Evolutionary conservation across 2,888 invertebrate species (phyloP).

Genomic region (Hypercompe scribonia): DNA sequence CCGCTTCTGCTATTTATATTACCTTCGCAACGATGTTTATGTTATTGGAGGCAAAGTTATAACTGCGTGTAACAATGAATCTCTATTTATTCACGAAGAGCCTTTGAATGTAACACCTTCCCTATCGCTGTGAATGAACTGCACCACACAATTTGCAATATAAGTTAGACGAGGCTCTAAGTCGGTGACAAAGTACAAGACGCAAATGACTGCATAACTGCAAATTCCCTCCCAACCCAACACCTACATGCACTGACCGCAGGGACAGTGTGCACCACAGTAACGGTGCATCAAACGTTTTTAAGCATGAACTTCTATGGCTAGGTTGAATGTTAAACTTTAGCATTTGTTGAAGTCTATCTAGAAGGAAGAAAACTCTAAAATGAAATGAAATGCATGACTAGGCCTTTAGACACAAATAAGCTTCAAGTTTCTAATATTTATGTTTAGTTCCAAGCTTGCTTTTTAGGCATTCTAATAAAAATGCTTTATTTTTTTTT

Average conservation of each 20-base stretch:
- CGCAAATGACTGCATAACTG: not conserved
- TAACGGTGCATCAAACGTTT: not conserved
- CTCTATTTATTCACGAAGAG: not conserved
- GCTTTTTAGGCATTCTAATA: too few species aligned
- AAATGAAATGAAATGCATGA: not conserved
- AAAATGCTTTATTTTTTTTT: too few species aligned
- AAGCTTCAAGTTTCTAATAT: not conserved
- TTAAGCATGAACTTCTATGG: not conserved
- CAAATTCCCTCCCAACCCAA: too few species aligned
- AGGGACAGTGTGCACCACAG: not conserved
- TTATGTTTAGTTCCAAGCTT: too few species aligned
- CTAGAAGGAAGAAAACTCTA: not conserved
- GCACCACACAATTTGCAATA: not conserved
- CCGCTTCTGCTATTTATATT: slow-evolving; percentile 19
- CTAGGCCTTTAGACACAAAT: not conserved
- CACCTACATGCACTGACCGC: too few species aligned
- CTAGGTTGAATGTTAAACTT: too few species aligned
- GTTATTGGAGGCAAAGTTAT: not conserved
- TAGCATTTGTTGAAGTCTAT: not conserved
- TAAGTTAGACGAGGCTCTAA: not conserved
- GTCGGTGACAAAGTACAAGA: not conserved
- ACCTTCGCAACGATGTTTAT: not conserved
- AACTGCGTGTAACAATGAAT: not conserved
- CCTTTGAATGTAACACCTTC: not conserved
- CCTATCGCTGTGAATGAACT: not conserved